Evolutionary conservation across 2,888 invertebrate species (phyloP), one percentile per base, ranked within the genome.

Genomic region (Melanchra persicariae): DNA sequence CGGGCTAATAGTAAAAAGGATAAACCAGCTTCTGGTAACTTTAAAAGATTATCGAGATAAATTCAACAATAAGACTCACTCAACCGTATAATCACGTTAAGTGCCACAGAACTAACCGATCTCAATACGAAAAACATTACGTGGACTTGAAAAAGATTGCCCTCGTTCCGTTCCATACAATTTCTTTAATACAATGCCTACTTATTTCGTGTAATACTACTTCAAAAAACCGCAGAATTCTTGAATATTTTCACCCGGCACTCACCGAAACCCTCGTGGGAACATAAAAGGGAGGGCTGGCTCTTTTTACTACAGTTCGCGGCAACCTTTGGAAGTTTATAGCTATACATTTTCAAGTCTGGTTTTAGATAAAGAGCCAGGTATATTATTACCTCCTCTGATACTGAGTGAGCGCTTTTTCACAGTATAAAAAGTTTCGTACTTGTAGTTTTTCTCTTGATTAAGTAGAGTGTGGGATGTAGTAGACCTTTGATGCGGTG

Each of bases 241-340:
- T 87, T 89, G 84, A 89, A 89, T 90, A 91, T 89, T 89, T 89
- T 77, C 79, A 87, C 81, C 77, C 79, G 80, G 85, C 87, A 87
- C 89, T 90, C 84, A 83, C 80, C 80, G 64, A 77, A 75, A 77
- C 79, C 68, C 89, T 88, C 87, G 74, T 72, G 85, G 86, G 86
- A 87, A 84, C 82, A 87, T 88, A 88, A 91, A 90, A 87, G 86
- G 77, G 81, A 85, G 75, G 85, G 84, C 82, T 81, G 83, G 82
- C 83, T 84, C 84, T 87, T 87, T 88, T 89, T 86, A 85, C 84
- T 82, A 83, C 82, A 74, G 81, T 78, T 75, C 77, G 79, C 81
- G 81, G 82, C 74, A 82, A 85, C 85, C 84, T 88, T 90, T 87
- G 81, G 77, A 84, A 86, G 81, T 86, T 82, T 85, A 87, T 88